phyloP scores from a whole-genome alignment of 2,888 invertebrate species.

The Tuberolachnus salignus region DNA sequence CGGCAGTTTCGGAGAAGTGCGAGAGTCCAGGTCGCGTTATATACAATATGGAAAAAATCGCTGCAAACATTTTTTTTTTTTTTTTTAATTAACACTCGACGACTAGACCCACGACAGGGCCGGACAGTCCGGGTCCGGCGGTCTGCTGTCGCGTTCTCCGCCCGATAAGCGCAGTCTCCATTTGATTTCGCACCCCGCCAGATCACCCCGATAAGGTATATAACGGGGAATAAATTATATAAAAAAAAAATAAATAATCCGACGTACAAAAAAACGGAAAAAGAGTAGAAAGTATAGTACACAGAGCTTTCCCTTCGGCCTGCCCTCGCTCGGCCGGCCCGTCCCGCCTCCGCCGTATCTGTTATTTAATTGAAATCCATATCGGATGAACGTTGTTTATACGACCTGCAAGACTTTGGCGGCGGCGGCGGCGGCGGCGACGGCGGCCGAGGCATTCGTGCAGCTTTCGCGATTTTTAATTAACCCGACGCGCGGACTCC shows the following conservation, averaged over 20 bases:
- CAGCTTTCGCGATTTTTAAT: conserved; percentile 25
- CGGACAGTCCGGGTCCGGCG: no score
- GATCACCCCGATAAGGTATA: neutral
- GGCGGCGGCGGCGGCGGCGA: neutral
- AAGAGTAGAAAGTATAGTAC: neutral
- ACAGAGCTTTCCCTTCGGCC: neutral
- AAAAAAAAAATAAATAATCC: neutral
- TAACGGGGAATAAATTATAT: neutral
- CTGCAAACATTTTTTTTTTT: no score
- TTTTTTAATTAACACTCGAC: no score
- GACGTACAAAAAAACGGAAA: neutral
- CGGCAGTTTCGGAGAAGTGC: no score
- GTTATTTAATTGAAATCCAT: conserved; percentile 46
- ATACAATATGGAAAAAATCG: no score
- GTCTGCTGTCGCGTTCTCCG: no score
- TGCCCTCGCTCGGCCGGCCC: no score
- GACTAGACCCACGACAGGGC: no score
- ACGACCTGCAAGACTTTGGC: neutral
- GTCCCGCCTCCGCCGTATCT: no score
- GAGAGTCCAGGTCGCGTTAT: no score
- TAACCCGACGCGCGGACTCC: neutral
- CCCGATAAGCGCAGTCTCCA: no score
- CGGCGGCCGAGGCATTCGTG: neutral
- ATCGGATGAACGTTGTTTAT: conserved; percentile 46
- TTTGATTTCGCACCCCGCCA: no score